phyloP scores from a whole-genome alignment of 2,797 vertebrate species.

The Lepidocolaptes lacrymiger region DNA sequence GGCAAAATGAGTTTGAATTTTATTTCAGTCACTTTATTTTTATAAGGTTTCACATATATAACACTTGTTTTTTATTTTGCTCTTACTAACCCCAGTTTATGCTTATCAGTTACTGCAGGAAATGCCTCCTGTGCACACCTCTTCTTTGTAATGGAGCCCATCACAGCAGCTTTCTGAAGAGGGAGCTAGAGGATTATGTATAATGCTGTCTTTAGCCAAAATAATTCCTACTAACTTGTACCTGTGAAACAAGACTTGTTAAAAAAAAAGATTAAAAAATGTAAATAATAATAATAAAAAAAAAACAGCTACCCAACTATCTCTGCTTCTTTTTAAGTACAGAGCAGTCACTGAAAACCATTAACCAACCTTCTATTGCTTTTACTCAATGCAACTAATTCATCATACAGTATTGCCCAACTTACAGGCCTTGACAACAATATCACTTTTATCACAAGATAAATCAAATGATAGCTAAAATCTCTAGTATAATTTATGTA shows the following conservation, averaged over 20 bases:
- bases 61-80: neutral
- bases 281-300: neutral
- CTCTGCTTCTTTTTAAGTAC: neutral
- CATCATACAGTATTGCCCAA: neutral
- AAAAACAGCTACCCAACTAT: neutral
- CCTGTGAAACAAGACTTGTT: neutral
- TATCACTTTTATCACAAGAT: neutral
- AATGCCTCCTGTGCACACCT: neutral
- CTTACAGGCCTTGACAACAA: neutral
- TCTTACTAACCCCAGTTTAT: neutral
- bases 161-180: conserved; percentile 11
- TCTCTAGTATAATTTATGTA: neutral
- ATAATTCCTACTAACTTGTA: neutral
- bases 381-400: neutral
- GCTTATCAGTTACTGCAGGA: neutral
- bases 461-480: neutral
- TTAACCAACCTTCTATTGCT: neutral
- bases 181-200: conserved; percentile 39
- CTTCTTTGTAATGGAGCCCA: neutral
- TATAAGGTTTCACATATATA: neutral
- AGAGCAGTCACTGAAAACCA: neutral
- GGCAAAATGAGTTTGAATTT: neutral
- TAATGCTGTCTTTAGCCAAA: neutral
- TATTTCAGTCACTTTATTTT: neutral
- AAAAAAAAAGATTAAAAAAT: neutral